phyloP scores from a whole-genome alignment of 1,140 invertebrate species.

The Pararge aegeria region DNA sequence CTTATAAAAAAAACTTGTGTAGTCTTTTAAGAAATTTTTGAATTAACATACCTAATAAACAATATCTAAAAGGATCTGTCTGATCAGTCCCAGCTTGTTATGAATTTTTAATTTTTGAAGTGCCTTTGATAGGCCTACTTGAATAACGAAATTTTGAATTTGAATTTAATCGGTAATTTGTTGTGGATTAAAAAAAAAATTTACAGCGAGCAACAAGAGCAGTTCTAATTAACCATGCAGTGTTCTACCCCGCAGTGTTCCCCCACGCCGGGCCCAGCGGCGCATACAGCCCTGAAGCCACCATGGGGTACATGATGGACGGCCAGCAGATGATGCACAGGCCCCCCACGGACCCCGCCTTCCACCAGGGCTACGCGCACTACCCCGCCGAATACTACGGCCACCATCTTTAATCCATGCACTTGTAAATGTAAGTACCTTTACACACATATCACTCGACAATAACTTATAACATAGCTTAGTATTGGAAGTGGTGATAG shows the following conservation, averaged over 20 bases:
- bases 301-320: slow-evolving; percentile 98
- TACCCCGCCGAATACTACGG: slow-evolving; percentile 95
- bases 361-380: slow-evolving; percentile 94
- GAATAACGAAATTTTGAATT: too few relatives aligned
- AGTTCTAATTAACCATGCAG: slow-evolving; percentile 73
- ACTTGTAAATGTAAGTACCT: slow-evolving; percentile 75
- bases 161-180: too few relatives aligned
- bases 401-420: slow-evolving; percentile 88
- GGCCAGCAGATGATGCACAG: slow-evolving; percentile 97
- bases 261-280: slow-evolving; percentile 95
- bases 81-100: too few relatives aligned
- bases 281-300: slow-evolving; percentile 95
- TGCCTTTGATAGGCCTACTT: too few relatives aligned
- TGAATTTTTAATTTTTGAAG: too few relatives aligned
- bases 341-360: slow-evolving; percentile 92
- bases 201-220: slow-evolving; percentile 20
- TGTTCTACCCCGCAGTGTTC: slow-evolving; percentile 87
- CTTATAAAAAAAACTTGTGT: too few relatives aligned
- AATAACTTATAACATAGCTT: too few relatives aligned
- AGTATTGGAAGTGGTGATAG: too few relatives aligned
- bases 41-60: too few relatives aligned
- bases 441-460: background rate
- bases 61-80: too few relatives aligned
- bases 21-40: too few relatives aligned
- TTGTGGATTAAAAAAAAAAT: too few relatives aligned